Conservation (phyloP, 2,113 vertebrate genomes). For the Orthonyx spaldingii region DNA sequence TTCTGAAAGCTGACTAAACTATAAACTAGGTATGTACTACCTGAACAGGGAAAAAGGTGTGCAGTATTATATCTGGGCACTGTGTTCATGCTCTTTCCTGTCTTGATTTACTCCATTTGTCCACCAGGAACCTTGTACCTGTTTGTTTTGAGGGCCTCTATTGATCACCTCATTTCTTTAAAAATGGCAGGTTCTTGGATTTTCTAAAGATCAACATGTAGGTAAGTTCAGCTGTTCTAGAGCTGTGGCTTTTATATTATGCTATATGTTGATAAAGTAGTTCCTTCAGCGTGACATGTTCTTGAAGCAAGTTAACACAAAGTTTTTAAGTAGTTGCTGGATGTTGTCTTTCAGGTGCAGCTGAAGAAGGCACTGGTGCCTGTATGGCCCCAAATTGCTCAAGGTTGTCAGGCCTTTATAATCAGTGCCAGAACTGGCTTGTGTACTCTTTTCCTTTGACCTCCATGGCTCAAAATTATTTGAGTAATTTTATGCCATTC, state of each 20-base stretch:
- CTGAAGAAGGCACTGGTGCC: background rate
- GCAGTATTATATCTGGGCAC: background rate
- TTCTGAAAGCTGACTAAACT: background rate
- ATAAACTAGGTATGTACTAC: background rate
- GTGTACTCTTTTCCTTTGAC: background rate
- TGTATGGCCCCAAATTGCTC: accelerated
- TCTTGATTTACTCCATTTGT: background rate
- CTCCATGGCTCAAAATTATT: background rate
- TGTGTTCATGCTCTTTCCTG: background rate
- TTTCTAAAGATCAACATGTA: background rate
- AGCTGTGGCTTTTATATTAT: accelerated
- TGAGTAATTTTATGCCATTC: background rate
- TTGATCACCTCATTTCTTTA: background rate
- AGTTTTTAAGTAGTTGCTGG: background rate
- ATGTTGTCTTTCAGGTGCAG: background rate
- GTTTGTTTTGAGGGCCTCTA: background rate
- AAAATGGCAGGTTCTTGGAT: background rate
- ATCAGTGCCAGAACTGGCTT: background rate
- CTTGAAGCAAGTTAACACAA: background rate
- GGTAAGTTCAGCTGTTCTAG: background rate
- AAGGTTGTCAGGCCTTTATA: background rate
- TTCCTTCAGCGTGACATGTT: background rate
- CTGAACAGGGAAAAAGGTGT: background rate
- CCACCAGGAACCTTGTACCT: background rate
- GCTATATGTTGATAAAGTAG: background rate